These are phyloP conservation scores for Sebastes vulpes DNA, from an alignment of 2,797 vertebrate species.

Conservation along the genomic window DNA sequence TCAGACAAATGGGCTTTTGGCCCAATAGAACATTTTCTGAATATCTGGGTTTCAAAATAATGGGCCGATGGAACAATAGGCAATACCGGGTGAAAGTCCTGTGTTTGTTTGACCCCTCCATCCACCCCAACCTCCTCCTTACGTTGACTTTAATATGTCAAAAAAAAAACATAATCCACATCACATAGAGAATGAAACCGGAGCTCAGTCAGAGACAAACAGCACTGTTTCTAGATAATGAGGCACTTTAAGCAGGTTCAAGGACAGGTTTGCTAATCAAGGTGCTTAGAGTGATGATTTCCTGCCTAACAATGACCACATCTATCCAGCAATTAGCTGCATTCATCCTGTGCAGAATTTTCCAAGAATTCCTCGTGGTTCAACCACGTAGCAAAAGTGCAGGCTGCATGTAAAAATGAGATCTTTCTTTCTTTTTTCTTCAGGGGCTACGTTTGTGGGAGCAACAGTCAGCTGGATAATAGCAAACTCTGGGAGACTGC, in stretches of 20 bases:
- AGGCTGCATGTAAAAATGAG: background rate
- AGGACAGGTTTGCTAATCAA: background rate
- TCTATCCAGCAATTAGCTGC: background rate
- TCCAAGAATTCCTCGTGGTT: background rate
- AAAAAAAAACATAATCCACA: background rate
- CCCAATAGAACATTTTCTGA: background rate
- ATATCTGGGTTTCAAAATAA: background rate
- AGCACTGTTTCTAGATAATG: background rate
- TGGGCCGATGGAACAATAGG: background rate
- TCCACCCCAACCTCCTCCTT: background rate
- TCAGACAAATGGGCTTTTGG: background rate
- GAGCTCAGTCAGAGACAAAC: background rate
- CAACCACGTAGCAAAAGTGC: background rate
- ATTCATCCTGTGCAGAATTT: background rate
- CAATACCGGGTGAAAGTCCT: background rate
- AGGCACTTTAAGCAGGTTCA: background rate
- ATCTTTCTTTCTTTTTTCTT: background rate
- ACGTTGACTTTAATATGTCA: background rate
- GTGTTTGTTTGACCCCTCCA: background rate
- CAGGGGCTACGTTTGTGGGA: background rate
- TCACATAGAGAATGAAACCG: background rate
- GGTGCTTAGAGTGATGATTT: background rate
- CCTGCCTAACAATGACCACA: background rate
- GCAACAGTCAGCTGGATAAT: conserved; percentile 15
- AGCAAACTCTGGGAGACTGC: conserved; percentile 24